phyloP scores from a whole-genome alignment of 2,888 invertebrate species.

The Lydus trimaculatus region DNA sequence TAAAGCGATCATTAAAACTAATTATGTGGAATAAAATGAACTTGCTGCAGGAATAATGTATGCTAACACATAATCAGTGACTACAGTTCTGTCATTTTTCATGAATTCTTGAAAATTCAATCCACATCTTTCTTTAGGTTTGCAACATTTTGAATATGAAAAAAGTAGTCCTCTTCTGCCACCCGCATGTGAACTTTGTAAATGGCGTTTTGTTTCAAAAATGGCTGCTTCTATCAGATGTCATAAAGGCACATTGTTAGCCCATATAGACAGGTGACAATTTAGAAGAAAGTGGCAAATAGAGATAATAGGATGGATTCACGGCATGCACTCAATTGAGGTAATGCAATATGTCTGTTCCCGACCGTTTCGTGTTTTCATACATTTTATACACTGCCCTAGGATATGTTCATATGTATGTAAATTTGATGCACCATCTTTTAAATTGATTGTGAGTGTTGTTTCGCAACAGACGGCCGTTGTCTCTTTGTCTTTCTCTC shows the following conservation, averaged over 20 bases:
- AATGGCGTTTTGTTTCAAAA: too few relatives aligned
- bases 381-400: slow-evolving; percentile 40
- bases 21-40: too few relatives aligned
- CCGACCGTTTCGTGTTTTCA: slow-evolving; percentile 40
- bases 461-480: slow-evolving; percentile 41
- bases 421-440: slow-evolving; percentile 49
- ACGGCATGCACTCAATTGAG: slow-evolving; percentile 37
- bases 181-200: too few relatives aligned
- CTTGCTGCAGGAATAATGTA: too few relatives aligned
- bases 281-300: background rate
- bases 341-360: slow-evolving; percentile 43
- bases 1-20: too few relatives aligned
- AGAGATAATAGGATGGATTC: slow-evolving; percentile 17
- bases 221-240: background rate
- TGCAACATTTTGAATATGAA: too few relatives aligned
- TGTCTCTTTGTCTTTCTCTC: slow-evolving; percentile 16
- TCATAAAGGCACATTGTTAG: background rate
- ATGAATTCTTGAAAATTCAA: too few relatives aligned
- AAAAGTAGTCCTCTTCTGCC: too few relatives aligned
- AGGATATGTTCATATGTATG: slow-evolving; percentile 50
- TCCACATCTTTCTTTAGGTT: too few relatives aligned
- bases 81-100: too few relatives aligned
- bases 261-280: background rate
- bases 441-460: slow-evolving; percentile 51
- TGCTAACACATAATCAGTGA: too few relatives aligned